Percentiles rank a stretch among this genome's conserved stretches.
These are phyloP conservation scores for Galagoides demidoff DNA, from an alignment of 2,797 vertebrate species.

Conservation along the genomic window DNA sequence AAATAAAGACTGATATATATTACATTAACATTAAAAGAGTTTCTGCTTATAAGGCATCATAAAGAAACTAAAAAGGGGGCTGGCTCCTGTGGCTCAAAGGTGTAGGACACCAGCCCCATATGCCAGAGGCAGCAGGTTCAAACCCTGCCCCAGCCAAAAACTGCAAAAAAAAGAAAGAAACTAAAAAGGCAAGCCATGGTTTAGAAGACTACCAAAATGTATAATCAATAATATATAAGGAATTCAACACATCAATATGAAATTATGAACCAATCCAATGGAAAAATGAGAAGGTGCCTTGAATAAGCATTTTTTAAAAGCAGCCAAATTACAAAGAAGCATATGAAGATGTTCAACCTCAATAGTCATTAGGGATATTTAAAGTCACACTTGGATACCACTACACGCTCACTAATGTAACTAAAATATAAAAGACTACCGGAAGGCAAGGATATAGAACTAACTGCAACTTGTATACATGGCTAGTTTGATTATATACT, in stretches of 20 bases:
- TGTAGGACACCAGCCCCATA: no score
- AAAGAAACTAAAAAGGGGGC: no score
- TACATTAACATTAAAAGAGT: neutral
- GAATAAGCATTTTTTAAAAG: neutral
- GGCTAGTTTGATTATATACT: neutral
- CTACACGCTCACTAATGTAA: neutral
- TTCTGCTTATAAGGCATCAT: no score
- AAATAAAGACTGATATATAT: neutral
- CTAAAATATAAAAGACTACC: neutral
- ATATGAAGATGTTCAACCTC: neutral
- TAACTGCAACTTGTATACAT: neutral
- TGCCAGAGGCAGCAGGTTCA: no score
- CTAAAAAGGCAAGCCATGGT: neutral
- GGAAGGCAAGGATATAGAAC: neutral
- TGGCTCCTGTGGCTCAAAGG: no score
- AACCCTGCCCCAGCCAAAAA: no score
- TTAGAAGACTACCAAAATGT: neutral
- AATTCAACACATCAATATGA: conserved; percentile 2
- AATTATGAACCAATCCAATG: neutral
- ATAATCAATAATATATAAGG: neutral
- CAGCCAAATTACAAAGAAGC: neutral
- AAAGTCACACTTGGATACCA: neutral
- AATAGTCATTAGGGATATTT: neutral
- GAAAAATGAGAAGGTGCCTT: neutral
- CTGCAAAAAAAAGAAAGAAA: neutral